A percentile compares a stretch with the other conserved stretches of the same genome.
Conservation (phyloP, 2,113 vertebrate genomes). For the Alligator mississippiensis region DNA sequence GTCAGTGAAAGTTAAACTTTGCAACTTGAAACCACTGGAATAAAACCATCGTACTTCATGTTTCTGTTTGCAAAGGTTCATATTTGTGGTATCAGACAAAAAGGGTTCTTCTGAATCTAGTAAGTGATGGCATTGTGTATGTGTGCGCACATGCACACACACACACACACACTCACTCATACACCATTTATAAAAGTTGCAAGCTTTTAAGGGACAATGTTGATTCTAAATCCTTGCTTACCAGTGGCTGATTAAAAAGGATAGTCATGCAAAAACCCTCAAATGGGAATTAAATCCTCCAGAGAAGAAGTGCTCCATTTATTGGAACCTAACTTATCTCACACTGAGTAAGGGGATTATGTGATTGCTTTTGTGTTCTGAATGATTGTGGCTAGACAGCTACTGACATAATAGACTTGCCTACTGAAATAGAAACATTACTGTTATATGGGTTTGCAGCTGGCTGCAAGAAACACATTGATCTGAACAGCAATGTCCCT, state of each 20-base stretch:
- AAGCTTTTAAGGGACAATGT: conserved; percentile 35
- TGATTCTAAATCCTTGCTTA: conserved; percentile 64
- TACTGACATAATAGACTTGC: conserved; percentile 73
- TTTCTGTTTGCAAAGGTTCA: conserved; percentile 69
- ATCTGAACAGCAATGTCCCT: conserved; percentile 67
- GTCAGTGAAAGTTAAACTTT: conserved; percentile 73
- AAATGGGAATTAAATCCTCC: conserved; percentile 69
- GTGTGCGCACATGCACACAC: neutral
- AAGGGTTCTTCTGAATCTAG: conserved; percentile 50
- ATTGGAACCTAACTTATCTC: conserved; percentile 69
- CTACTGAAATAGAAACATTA: conserved; percentile 74
- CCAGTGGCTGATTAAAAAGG: conserved; percentile 65
- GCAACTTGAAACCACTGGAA: conserved; percentile 71
- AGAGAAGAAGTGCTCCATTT: conserved; percentile 73
- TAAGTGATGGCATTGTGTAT: neutral
- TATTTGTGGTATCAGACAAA: conserved; percentile 35
- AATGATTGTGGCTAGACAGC: conserved; percentile 68
- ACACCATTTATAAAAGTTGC: neutral
- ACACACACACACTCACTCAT: neutral
- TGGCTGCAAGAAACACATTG: conserved; percentile 58
- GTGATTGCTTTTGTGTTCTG: conserved; percentile 72
- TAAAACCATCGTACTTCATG: conserved; percentile 48
- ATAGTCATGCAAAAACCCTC: conserved; percentile 46
- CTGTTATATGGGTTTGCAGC: conserved; percentile 55
- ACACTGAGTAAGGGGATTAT: conserved; percentile 68